Base-by-base conservation (phyloP, 1,140 invertebrate genomes). In the Philotrypesis tridentata region DNA sequence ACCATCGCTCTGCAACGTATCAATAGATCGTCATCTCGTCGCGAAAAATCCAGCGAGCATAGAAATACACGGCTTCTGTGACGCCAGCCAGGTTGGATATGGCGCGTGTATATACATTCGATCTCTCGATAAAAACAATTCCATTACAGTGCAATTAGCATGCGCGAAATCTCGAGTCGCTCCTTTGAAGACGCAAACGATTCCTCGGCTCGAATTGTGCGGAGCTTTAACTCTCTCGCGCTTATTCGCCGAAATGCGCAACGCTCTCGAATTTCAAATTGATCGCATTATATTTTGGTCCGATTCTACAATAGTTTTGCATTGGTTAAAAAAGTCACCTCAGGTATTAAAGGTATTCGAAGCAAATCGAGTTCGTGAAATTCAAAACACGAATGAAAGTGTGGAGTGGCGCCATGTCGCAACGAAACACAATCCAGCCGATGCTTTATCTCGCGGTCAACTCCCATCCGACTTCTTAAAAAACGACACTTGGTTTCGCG, bases 341-440 rank as follows among this genome's bases (percentile, higher is more conserved):
- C n/a, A 67, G n/a, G 61, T 27, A 2, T 48, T 80, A 23, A 80
- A 80, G 25, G 8, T 23, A 3, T 80, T 73, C 23, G 70, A 73
- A 25, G 48, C 79, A 21, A 78, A 73, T 67, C 72, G 73, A 1
- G 63, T 75, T 14, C 0, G 33, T n/a, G 77, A 83, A 61, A 83
- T 83, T n/a, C 82, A 83, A 63, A n/a, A 21, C 5, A 1, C 25
- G 1, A 31, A 3, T 0, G 9, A 37, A 0, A n/a, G 37, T 12
- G 12, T 33, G 11, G 60, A 86, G 17, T 90, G 88, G 86, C 25
- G 79, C 14, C 84, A 90, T 75, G 84, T 88, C 12, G n/a, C 68
- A 0, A 85, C 86, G 12, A 29, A 55, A 25, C 31, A 83, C 4
- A 89, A 89, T 80, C 87, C 86, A 14, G 86, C 86, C 5, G 87